Conservation (phyloP, 2,113 vertebrate species). For the Telmatochromis brachygnathus region DNA sequence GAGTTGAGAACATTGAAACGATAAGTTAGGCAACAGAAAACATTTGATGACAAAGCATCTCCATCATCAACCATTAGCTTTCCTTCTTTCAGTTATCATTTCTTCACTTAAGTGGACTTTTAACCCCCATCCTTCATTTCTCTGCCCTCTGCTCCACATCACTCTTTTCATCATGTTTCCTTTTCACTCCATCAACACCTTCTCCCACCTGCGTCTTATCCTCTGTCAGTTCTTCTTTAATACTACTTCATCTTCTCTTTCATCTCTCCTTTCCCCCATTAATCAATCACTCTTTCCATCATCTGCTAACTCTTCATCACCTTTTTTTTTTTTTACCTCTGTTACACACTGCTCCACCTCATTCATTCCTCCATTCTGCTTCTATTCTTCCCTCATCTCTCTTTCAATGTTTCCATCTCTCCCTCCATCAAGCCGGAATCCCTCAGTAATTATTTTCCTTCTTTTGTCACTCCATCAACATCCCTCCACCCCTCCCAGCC, state of each 20-base stretch:
- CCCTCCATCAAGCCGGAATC: neutral
- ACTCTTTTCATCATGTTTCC: neutral
- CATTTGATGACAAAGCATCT: neutral
- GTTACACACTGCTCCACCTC: neutral
- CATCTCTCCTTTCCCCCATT: neutral
- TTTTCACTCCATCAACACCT: neutral
- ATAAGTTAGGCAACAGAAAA: neutral
- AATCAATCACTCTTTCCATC: neutral
- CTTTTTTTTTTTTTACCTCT: neutral
- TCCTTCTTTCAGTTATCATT: neutral
- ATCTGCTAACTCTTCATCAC: neutral
- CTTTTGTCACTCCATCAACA: neutral
- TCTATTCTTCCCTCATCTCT: neutral
- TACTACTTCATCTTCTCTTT: neutral
- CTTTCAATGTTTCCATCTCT: neutral
- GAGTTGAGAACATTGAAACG: neutral
- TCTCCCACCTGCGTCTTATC: neutral
- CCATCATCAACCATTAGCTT: neutral
- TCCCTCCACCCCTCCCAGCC: neutral
- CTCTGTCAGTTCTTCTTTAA: neutral
- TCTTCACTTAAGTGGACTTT: neutral
- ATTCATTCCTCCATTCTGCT: neutral
- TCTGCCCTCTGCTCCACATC: neutral
- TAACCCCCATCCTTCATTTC: neutral
- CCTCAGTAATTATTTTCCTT: neutral